phyloP scores from a whole-genome alignment of 2,888 invertebrate genomes.

The Pseudeuparius sepicola region DNA sequence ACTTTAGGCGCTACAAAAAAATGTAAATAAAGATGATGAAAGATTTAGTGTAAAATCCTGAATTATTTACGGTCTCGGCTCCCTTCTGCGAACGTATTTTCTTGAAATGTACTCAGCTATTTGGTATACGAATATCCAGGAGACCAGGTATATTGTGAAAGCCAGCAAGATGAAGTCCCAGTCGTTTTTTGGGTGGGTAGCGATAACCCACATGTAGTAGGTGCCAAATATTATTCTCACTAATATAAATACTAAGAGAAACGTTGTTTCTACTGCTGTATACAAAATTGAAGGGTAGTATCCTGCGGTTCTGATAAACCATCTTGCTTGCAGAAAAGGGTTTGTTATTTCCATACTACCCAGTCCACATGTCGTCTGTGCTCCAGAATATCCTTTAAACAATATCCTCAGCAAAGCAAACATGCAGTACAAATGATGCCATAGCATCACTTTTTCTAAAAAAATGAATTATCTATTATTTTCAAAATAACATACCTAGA shows the following conservation, averaged over 20 bases:
- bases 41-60: too few relatives aligned
- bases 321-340: slow-evolving; percentile 50
- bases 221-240: slow-evolving; percentile 46
- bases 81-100: slow-evolving; percentile 29
- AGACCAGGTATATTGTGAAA: slow-evolving; percentile 32
- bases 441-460: slow-evolving; percentile 40
- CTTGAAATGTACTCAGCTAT: slow-evolving; percentile 29
- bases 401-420: slow-evolving; percentile 45
- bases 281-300: slow-evolving; percentile 40
- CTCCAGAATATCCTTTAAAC: slow-evolving; percentile 41
- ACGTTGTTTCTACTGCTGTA: slow-evolving; percentile 42
- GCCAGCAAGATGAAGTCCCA: slow-evolving; percentile 32
- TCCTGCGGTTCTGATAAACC: slow-evolving; percentile 49
- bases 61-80: too few relatives aligned
- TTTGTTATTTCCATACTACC: slow-evolving; percentile 52
- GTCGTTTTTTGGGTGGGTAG: slow-evolving; percentile 39
- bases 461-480: too few relatives aligned
- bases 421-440: slow-evolving; percentile 46
- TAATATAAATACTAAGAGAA: slow-evolving; percentile 42
- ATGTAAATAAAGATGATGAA: too few relatives aligned
- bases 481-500: too few relatives aligned
- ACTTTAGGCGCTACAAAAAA: too few relatives aligned
- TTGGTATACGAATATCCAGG: slow-evolving; percentile 34
- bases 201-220: slow-evolving; percentile 39
- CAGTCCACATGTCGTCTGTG: slow-evolving; percentile 45